These are phyloP conservation scores for Oenanthe melanoleuca DNA, from an alignment of 2,113 vertebrate species.

Conservation along the genomic window DNA sequence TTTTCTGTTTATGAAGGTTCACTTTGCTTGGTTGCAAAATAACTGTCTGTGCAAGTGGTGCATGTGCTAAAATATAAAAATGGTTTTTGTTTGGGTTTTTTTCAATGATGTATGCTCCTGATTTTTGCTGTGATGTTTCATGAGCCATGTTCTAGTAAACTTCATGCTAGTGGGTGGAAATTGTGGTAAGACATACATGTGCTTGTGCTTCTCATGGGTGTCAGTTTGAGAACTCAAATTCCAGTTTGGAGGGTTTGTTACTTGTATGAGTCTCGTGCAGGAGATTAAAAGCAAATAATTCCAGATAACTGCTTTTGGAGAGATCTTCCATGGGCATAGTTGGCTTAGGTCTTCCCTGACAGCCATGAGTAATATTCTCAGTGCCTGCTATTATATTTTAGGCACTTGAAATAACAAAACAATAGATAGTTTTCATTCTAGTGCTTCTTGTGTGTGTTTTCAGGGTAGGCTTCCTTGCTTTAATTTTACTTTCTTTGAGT, in stretches of 20 bases:
- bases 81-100: background rate
- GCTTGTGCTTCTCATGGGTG: background rate
- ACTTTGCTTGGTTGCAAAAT: slow-evolving; percentile 42
- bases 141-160: background rate
- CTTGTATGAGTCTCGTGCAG: background rate
- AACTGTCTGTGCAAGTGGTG: slow-evolving; percentile 3
- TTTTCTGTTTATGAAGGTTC: slow-evolving; percentile 14
- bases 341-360: background rate
- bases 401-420: background rate
- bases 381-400: background rate
- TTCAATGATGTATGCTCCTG: background rate
- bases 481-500: background rate
- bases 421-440: background rate
- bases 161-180: background rate
- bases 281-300: background rate
- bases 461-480: background rate
- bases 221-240: background rate
- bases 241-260: background rate
- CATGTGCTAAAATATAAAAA: background rate
- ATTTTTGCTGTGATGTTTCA: background rate
- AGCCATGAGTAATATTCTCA: background rate
- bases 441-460: background rate
- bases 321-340: background rate
- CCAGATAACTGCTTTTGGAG: background rate
- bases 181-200: background rate